Conservation (phyloP, 1,140 invertebrate species). For the Eumaeus atala region DNA sequence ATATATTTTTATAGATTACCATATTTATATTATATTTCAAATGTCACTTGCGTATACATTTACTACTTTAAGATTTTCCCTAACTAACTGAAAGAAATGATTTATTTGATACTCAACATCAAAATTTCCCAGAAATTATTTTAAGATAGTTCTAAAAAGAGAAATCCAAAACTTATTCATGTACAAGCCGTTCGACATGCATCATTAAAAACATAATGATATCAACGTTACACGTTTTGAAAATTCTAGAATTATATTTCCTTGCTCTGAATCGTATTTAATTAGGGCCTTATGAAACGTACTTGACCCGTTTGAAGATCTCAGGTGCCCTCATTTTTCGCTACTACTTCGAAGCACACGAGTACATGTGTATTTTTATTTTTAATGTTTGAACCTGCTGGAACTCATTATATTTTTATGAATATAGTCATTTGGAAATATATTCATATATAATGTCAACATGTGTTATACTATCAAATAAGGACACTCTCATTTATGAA, state of each 20-base stretch:
- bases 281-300: conserved; percentile 24
- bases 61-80: too few species aligned
- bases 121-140: too few species aligned
- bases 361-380: conserved; percentile 10
- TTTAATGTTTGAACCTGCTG: not conserved
- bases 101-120: too few species aligned
- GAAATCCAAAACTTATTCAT: too few species aligned
- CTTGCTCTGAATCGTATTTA: conserved; percentile 15
- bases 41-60: too few species aligned
- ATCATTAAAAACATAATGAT: not conserved
- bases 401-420: not conserved
- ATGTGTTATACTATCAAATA: too few species aligned
- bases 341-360: conserved; percentile 7
- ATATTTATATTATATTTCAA: too few species aligned
- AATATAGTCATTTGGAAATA: not conserved
- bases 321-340: conserved; percentile 14
- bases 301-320: conserved; percentile 33
- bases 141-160: too few species aligned
- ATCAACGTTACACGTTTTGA: conserved; percentile 5
- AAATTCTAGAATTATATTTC: conserved; percentile 11
- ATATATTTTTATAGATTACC: too few species aligned
- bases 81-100: too few species aligned
- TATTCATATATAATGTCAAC: not conserved
- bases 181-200: too few species aligned
- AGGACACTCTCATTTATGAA: too few species aligned